phyloP scores from a whole-genome alignment of 2,888 invertebrate species.

The Diloba caeruleocephala region DNA sequence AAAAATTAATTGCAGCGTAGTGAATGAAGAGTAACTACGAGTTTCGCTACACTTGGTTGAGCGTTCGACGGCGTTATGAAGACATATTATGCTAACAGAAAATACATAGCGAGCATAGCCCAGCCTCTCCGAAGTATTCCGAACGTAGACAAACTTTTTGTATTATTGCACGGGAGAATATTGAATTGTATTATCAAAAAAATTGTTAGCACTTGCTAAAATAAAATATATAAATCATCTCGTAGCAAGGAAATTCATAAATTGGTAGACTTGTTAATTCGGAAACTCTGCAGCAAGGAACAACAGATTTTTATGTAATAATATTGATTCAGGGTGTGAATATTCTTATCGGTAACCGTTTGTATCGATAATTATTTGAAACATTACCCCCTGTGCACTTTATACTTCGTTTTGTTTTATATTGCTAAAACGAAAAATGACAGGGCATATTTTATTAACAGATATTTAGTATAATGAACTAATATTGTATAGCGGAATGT shows the following conservation, averaged over 20 bases:
- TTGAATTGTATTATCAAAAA: background rate
- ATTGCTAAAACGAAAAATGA: too few species aligned
- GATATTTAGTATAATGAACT: slow-evolving; percentile 26
- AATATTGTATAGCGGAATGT: slow-evolving; percentile 31
- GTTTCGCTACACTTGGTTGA: slow-evolving; percentile 57
- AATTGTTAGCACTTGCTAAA: background rate
- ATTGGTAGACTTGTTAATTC: background rate
- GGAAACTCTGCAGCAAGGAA: too few species aligned
- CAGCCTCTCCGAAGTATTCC: slow-evolving; percentile 8
- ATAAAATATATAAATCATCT: too few species aligned
- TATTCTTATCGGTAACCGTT: too few species aligned
- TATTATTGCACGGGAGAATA: background rate
- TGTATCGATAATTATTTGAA: background rate
- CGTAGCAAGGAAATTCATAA: too few species aligned
- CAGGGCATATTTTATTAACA: slow-evolving; percentile 41
- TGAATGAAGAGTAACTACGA: slow-evolving; percentile 64
- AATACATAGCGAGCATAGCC: slow-evolving; percentile 47
- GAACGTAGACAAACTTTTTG: slow-evolving; percentile 3
- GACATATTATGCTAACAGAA: slow-evolving; percentile 68
- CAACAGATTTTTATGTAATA: too few species aligned
- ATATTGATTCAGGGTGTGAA: too few species aligned
- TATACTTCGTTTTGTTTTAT: too few species aligned
- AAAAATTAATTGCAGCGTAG: slow-evolving; percentile 57
- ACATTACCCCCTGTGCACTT: too few species aligned
- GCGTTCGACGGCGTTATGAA: slow-evolving; percentile 66